These are phyloP conservation scores for Hyles euphorbiae DNA, from an alignment of 1,140 invertebrate genomes.

Conservation along the genomic window DNA sequence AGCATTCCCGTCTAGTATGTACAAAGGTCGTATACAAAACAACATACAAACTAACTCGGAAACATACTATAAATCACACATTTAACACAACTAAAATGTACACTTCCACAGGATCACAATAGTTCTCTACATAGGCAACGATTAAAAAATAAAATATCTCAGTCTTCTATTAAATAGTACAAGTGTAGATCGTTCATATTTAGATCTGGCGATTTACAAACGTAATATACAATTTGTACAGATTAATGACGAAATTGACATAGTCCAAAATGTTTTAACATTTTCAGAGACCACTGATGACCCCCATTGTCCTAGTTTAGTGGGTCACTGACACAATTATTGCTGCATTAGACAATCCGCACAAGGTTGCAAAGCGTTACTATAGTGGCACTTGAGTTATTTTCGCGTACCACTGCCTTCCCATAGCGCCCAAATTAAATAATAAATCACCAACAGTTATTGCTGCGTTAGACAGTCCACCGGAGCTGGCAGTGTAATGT, in stretches of 20 bases:
- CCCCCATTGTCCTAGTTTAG: neutral
- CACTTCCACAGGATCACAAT: constrained; percentile 17
- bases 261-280: constrained; percentile 3
- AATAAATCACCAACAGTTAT: neutral
- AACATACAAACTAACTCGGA: constrained; percentile 25
- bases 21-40: constrained; percentile 1
- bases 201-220: constrained; percentile 56
- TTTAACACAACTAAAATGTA: constrained; percentile 27
- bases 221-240: constrained; percentile 63
- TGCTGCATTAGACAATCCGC: neutral
- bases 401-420: no score
- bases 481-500: neutral
- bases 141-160: constrained; percentile 62
- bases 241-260: constrained; percentile 3
- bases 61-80: constrained; percentile 25
- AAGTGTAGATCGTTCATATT: constrained; percentile 51
- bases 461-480: neutral
- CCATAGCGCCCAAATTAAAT: no score
- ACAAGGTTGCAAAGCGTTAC: neutral
- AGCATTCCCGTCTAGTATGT: constrained; percentile 12
- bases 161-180: constrained; percentile 69
- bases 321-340: neutral
- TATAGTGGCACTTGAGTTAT: neutral
- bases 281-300: neutral
- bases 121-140: constrained; percentile 44